Evolutionary conservation across 2,113 vertebrate genomes (phyloP).

Genomic region (Syngnathus typhle): DNA sequence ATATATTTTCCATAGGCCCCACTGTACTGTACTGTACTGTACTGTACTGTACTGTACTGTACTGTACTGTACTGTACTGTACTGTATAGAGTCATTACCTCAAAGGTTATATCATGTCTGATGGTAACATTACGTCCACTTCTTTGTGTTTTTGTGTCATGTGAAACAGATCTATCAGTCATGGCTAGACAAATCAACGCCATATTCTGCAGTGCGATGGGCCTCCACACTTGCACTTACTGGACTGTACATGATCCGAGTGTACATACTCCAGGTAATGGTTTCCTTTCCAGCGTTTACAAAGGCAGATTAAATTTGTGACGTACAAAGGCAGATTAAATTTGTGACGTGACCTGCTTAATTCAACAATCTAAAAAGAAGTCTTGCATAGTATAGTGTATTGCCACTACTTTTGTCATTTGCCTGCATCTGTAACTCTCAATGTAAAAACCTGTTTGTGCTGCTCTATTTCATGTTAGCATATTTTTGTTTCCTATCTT

Average conservation of each 20-base stretch:
- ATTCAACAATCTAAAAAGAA: neutral
- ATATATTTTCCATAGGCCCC: neutral
- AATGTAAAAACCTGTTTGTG: neutral
- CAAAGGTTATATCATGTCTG: neutral
- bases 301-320: neutral
- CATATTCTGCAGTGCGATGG: conserved; percentile 87
- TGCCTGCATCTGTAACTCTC: neutral
- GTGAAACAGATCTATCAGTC: conserved; percentile 87
- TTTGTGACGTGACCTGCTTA: neutral
- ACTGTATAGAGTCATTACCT: neutral
- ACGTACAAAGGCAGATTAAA: neutral
- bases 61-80: too few species aligned
- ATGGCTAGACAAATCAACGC: conserved; percentile 98
- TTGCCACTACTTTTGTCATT: neutral
- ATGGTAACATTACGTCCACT: neutral
- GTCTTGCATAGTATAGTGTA: too few species aligned
- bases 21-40: neutral
- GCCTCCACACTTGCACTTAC: conserved; percentile 82
- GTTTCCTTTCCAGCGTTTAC: neutral
- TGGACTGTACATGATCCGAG: conserved; percentile 93
- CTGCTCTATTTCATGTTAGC: neutral
- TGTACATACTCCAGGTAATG: conserved; percentile 94
- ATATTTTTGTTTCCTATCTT: neutral
- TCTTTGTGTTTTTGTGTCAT: conserved; percentile 8
- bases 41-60: too few species aligned